Evolutionary conservation across 1,140 invertebrate genomes (phyloP).

Genomic region (Zaprionus ornatus): DNA sequence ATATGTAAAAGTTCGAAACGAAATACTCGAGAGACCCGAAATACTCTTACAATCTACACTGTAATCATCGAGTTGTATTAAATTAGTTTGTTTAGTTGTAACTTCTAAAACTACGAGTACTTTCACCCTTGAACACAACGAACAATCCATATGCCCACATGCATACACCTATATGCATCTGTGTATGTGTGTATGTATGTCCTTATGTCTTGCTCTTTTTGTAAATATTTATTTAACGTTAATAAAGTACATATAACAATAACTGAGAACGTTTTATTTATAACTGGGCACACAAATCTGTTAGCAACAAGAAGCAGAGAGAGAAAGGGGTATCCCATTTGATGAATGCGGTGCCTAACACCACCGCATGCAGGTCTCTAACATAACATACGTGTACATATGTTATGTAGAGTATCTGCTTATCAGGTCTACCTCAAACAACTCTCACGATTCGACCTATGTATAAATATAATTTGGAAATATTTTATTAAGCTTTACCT

Average conservation of each 20-base stretch:
- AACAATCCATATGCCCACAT: slow-evolving; percentile 37
- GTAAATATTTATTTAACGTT: slow-evolving; percentile 82
- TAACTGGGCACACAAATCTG: neutral
- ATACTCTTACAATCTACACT: slow-evolving; percentile 36
- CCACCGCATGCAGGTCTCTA: no score
- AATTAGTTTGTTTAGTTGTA: slow-evolving; percentile 67
- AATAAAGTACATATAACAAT: slow-evolving; percentile 76
- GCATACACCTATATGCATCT: neutral
- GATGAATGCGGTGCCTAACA: no score
- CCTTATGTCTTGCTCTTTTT: slow-evolving; percentile 71
- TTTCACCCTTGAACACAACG: slow-evolving; percentile 11
- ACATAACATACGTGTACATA: no score
- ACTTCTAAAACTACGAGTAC: slow-evolving; percentile 35
- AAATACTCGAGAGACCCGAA: slow-evolving; percentile 62
- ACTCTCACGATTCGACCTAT: no score
- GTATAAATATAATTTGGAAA: no score
- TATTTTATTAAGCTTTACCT: neutral
- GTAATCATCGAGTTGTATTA: slow-evolving; percentile 63
- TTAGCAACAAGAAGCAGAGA: neutral
- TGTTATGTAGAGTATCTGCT: no score
- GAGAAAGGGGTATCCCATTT: neutral
- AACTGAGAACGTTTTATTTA: slow-evolving; percentile 31
- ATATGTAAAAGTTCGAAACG: slow-evolving; percentile 65
- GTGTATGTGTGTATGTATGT: slow-evolving; percentile 34
- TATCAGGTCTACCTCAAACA: no score